phyloP scores from a whole-genome alignment of 2,888 invertebrate species.

The Andrena haemorrhoa region DNA sequence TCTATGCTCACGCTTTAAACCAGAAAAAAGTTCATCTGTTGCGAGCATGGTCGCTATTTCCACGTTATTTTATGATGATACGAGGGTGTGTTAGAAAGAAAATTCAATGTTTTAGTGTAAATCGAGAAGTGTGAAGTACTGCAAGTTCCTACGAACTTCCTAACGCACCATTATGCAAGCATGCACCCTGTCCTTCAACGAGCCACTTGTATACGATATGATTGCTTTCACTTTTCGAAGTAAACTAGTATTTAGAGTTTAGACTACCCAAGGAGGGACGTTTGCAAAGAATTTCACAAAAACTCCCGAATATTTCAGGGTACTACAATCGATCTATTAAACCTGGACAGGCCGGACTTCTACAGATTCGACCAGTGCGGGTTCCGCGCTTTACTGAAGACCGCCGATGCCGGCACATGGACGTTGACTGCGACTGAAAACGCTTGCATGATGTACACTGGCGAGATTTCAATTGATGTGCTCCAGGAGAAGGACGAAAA shows the following conservation, averaged over 20 bases:
- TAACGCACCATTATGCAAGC: too few species aligned
- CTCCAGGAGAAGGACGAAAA: neutral
- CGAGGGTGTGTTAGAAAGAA: too few species aligned
- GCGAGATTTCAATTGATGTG: neutral
- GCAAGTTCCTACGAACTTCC: too few species aligned
- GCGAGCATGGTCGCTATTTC: neutral
- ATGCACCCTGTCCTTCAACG: too few species aligned
- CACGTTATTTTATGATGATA: too few species aligned
- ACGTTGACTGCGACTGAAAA: constrained; percentile 36
- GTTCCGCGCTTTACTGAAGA: constrained; percentile 57
- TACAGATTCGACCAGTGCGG: constrained; percentile 66
- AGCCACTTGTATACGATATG: neutral
- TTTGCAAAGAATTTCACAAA: neutral
- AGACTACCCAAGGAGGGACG: too few species aligned
- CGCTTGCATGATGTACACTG: neutral
- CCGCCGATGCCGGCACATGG: constrained; percentile 53
- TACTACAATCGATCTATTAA: neutral
- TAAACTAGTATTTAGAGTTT: neutral
- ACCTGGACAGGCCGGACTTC: constrained; percentile 15
- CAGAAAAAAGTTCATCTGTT: neutral
- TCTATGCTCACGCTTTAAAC: neutral
- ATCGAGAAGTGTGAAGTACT: too few species aligned
- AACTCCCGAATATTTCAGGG: neutral
- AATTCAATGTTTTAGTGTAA: too few species aligned
- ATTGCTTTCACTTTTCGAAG: neutral